A percentile compares a stretch with the other conserved stretches of the same genome.
phyloP scores from a whole-genome alignment of 2,888 invertebrate species.

The Anthophora plumipes region DNA sequence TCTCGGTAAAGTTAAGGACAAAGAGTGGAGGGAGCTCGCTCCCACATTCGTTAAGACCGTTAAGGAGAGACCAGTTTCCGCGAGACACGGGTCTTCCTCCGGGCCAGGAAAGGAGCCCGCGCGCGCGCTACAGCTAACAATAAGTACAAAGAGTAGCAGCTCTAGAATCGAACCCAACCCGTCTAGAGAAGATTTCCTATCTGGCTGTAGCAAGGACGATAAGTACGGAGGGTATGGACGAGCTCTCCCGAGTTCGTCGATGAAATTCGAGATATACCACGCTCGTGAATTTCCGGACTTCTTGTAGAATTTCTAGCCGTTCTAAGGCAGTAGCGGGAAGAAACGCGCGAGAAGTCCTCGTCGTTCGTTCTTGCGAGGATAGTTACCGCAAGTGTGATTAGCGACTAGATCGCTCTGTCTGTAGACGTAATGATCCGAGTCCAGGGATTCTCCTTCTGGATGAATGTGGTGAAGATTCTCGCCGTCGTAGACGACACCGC shows the following conservation, averaged over 20 bases:
- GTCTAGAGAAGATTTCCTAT: constrained; percentile 7
- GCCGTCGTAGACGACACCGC: constrained; percentile 93
- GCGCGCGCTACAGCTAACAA: constrained; percentile 21
- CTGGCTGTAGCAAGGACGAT: constrained; percentile 3
- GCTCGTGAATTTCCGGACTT: background rate
- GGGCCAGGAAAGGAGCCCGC: constrained; percentile 55
- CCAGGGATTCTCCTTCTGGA: constrained; percentile 84
- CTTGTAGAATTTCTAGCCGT: background rate
- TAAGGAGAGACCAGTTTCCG: constrained; percentile 78
- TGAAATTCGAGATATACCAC: background rate
- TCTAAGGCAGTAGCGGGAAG: background rate
- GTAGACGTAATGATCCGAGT: constrained; percentile 88
- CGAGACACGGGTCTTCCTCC: constrained; percentile 36
- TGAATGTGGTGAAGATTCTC: constrained; percentile 90
- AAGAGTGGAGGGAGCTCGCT: constrained; percentile 62
- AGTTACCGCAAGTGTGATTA: constrained; percentile 87
- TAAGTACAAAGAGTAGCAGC: constrained; percentile 37
- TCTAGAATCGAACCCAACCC: constrained; percentile 9
- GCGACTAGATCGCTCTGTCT: constrained; percentile 88
- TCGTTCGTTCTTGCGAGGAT: background rate
- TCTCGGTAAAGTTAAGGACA: constrained; percentile 62
- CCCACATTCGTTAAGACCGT: constrained; percentile 77
- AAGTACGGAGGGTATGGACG: background rate
- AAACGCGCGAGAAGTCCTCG: background rate
- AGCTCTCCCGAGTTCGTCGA: background rate